Base-by-base conservation (phyloP, 2,888 invertebrate species). In the Limenitis camilla region DNA sequence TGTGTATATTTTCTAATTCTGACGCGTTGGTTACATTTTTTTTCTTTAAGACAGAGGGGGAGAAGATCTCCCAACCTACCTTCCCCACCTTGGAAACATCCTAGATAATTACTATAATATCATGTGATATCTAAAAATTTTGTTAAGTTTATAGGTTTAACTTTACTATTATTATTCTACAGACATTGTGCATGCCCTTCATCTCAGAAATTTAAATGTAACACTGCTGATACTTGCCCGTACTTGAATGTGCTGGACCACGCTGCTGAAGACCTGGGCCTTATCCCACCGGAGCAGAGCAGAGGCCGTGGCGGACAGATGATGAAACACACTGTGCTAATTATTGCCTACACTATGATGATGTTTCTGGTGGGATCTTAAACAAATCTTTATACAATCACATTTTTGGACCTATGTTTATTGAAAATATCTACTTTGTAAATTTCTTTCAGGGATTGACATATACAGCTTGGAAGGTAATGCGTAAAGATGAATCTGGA, bases 401-500 rank as follows among this genome's bases (percentile, higher is more conserved):
- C 19, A 2, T 19, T 19, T 19, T 19, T 3, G 3, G 19, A 35
- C 9, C 5, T 36, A 10, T 35, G 10, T 35, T 35, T 35, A 6
- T 10, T 6, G 10, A 36, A n/a, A 19, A 19, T 35, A n/a, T 35
- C 35, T n/a, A 5, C n/a, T n/a, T 90, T 10, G 7, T 32, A 27
- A 29, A 41, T 6, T 29, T 10, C 10, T 38, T 9, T 19, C 69
- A 95, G 96, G 95, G 96, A 27, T 85, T 97, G 60, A 93, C 96
- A 0, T 90, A 94, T 57, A 93, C 94, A 1, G 89, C 93, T 28
- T 96, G 96, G 92, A 93, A 93, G 1, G 81, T 96, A 65, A 90
- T 96, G 65, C 91, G 93, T 88, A 94, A 94, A 66, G 92, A 94
- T 67, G 91, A 94, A 74, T 93, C 94, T 28, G 98, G 97, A 0